Base-by-base conservation (phyloP, 2,888 invertebrate species). In the Eutolmus rufibarbis region DNA sequence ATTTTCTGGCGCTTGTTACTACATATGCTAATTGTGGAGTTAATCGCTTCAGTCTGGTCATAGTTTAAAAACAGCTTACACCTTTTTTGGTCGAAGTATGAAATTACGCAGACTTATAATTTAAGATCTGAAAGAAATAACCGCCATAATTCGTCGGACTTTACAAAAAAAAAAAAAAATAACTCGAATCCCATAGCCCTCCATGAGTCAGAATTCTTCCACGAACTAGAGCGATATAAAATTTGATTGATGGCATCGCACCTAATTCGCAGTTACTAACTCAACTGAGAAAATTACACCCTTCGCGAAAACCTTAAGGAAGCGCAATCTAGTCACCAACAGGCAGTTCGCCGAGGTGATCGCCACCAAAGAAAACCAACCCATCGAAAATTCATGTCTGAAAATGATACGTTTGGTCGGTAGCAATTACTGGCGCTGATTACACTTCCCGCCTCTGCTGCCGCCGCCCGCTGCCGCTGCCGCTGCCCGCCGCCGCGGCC, bases 241-340 rank as follows among this genome's bases (percentile, higher is more conserved):
- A 4, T 76, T 79, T 81, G 81, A 81, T 81, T 51, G 81, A 81
- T 81, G 16, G 28, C 51, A 43, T 46, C 81, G 46, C 46, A 81
- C 19, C 56, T 56, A 81, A 81, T 81, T 31, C 51, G 51, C 43
- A 46, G 34, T 51, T 56, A 31, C 81, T 81, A 81, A 81, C 81
- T 56, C 81, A 14, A 51, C 8, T 0, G 31, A 56, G 81, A 34
- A 51, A 81, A 81, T 81, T 81, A 56, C 51, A 81, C 14, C 31
- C 14, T 28, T 56, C 8, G 66, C 81, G 1, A 34, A 77, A 77
- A 40, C 34, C 37, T 34, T 40, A 14, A 19, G 51, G 14, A 81
- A 51, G 51, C 31, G 81, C 51, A 31, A 46, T 31, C 81, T 56
- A 81, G 81, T 43, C 81, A 81, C 51, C 28, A 19, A 1, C n/a